Percentiles rank a stretch among this genome's conserved stretches.
These are phyloP conservation scores for Gallinago solitaria DNA, from an alignment of 2,797 vertebrate species.

Conservation along the genomic window DNA sequence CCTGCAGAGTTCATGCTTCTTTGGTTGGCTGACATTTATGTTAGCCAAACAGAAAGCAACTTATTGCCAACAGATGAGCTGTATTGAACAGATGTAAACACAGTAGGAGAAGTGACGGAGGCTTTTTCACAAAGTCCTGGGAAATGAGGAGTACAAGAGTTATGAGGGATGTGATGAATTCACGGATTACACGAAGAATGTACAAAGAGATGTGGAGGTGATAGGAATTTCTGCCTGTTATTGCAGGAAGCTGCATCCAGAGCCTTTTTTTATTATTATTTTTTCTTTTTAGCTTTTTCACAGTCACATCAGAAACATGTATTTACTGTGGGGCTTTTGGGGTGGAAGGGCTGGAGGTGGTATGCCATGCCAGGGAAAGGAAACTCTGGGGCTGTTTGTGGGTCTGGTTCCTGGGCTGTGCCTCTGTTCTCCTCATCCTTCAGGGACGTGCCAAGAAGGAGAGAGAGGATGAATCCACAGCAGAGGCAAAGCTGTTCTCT, in stretches of 20 bases:
- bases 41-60: not conserved
- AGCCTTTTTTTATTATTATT: not conserved
- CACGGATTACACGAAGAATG: not conserved
- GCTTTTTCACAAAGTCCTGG: not conserved
- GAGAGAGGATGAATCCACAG: not conserved
- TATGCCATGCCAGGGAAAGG: rapidly evolving
- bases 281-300: not conserved
- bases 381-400: not conserved
- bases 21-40: not conserved
- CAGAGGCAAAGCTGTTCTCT: not conserved
- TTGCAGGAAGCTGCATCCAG: not conserved
- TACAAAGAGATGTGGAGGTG: not conserved
- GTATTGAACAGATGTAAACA: slow-evolving; percentile 30
- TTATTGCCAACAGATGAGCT: not conserved
- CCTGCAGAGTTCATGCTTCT: not conserved
- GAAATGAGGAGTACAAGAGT: not conserved
- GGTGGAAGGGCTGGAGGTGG: not conserved
- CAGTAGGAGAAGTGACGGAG: not conserved
- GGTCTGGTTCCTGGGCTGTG: not conserved
- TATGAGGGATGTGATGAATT: not conserved
- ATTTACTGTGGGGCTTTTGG: not conserved
- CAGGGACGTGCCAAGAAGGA: not conserved
- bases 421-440: not conserved
- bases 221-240: not conserved
- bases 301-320: not conserved